phyloP scores from a whole-genome alignment of 2,888 invertebrate species.

The Ophraella communa region DNA sequence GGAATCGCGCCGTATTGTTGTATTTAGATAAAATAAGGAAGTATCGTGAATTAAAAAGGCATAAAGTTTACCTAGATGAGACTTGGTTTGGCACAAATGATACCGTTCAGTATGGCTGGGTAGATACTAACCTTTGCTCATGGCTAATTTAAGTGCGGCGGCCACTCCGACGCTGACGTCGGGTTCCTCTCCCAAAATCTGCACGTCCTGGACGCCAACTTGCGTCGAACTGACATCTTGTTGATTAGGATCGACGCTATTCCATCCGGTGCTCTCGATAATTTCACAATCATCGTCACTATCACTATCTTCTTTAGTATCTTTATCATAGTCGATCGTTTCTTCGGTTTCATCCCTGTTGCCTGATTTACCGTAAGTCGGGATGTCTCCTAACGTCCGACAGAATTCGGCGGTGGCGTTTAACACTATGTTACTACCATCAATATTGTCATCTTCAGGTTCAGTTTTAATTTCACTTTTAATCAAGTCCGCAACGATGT shows the following conservation, averaged over 20 bases:
- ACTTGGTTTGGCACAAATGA: no score
- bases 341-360: constrained; percentile 82
- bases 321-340: constrained; percentile 48
- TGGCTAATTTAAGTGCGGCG: constrained; percentile 87
- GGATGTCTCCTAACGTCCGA: constrained; percentile 90
- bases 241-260: constrained; percentile 60
- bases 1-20: no score
- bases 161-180: constrained; percentile 89
- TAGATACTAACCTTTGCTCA: constrained; percentile 82
- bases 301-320: constrained; percentile 41
- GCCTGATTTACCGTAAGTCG: constrained; percentile 90
- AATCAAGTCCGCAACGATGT: constrained; percentile 50
- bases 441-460: constrained; percentile 50
- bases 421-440: constrained; percentile 72
- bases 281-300: constrained; percentile 54
- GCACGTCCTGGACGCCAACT: constrained; percentile 63
- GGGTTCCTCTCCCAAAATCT: constrained; percentile 90
- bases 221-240: constrained; percentile 28
- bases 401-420: constrained; percentile 98
- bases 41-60: no score
- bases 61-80: no score
- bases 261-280: constrained; percentile 62
- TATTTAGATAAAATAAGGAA: no score
- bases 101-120: no score
- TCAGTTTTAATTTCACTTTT: constrained; percentile 55